Conservation (phyloP, 2,888 invertebrate species). For the Trichogramma evanescens region DNA sequence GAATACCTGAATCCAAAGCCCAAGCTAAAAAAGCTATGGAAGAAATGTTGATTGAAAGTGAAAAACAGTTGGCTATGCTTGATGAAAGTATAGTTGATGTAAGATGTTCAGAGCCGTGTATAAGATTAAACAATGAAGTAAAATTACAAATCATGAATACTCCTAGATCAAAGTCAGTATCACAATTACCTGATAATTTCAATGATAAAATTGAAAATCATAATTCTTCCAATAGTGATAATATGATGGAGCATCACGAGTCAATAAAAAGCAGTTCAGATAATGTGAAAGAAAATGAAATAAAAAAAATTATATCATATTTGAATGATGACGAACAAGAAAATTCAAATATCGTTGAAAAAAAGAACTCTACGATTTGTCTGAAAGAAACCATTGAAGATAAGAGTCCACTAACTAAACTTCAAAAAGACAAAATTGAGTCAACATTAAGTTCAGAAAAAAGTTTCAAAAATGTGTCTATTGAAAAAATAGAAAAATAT, state of each 20-base stretch:
- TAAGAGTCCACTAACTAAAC: no score
- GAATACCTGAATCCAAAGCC: constrained; percentile 14
- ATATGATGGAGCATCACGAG: no score
- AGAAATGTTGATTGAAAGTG: constrained; percentile 28
- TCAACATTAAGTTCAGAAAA: no score
- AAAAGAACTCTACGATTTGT: no score
- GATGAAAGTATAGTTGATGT: constrained; percentile 19
- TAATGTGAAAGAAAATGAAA: no score
- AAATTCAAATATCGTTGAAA: no score
- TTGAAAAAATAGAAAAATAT: not conserved
- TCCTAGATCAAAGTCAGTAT: constrained; percentile 18
- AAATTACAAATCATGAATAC: constrained; percentile 1
- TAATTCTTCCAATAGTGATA: not conserved
- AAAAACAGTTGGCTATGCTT: constrained; percentile 33
- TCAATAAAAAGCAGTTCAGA: no score
- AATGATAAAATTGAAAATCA: not conserved
- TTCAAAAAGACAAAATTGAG: no score
- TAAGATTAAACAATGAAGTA: constrained; percentile 8
- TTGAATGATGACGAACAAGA: no score
- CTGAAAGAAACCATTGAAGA: no score
- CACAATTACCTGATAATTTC: not conserved
- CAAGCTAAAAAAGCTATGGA: constrained; percentile 22
- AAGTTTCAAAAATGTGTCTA: no score
- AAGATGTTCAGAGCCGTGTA: constrained; percentile 20
- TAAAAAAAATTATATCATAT: no score